Percentiles rank a stretch among this genome's conserved stretches.
Conservation (phyloP, 2,888 invertebrate genomes). For the Troglohyphantes excavatus region DNA sequence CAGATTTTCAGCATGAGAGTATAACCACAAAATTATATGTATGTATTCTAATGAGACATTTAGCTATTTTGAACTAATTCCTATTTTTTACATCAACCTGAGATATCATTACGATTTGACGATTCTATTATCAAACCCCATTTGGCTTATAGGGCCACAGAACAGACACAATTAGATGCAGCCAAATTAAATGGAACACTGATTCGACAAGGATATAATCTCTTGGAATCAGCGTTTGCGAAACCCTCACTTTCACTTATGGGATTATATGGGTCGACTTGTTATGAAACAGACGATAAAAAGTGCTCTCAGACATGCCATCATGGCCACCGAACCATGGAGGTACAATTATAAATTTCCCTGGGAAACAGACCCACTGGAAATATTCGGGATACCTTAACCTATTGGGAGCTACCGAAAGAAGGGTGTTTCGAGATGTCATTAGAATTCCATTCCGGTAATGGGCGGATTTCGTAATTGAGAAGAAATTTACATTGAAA, state of each 20-base stretch:
- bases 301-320: slow-evolving; percentile 7
- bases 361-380: slow-evolving; percentile 9
- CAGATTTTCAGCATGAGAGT: no score
- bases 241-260: slow-evolving; percentile 15
- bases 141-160: no score
- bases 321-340: slow-evolving; percentile 7
- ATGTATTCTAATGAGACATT: no score
- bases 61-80: no score
- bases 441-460: not conserved
- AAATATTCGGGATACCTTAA: not conserved
- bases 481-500: not conserved
- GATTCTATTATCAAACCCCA: no score
- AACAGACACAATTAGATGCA: no score
- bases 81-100: no score
- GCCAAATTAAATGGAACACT: not conserved
- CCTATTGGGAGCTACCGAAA: no score
- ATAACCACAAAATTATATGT: no score
- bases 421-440: not conserved
- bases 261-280: slow-evolving; percentile 42
- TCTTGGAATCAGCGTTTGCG: slow-evolving; percentile 14
- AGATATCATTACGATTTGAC: no score
- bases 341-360: slow-evolving; percentile 16
- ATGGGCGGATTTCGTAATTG: not conserved
- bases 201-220: not conserved
- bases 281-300: slow-evolving; percentile 44